These are phyloP conservation scores for Anthopleura sola DNA, from an alignment of 64 coral and sea anemone genomes.

Conservation along the genomic window DNA sequence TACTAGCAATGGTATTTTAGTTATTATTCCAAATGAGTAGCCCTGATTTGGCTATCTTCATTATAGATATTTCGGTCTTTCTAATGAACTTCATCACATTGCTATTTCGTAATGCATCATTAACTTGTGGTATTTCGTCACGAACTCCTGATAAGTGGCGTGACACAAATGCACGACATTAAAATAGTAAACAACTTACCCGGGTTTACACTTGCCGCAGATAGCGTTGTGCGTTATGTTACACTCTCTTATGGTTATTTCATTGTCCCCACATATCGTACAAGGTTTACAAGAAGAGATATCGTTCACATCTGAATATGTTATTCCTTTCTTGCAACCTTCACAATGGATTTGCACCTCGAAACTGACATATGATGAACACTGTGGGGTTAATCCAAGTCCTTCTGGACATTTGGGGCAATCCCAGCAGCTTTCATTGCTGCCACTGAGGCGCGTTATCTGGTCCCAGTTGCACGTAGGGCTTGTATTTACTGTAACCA, in stretches of 20 bases:
- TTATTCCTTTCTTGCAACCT: conserved; percentile 34
- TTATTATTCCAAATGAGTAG: background rate
- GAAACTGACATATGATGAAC: conserved; percentile 34
- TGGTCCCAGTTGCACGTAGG: conserved; percentile 55
- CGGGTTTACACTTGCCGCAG: conserved; percentile 68
- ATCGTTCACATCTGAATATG: conserved; percentile 48
- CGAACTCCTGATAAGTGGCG: background rate
- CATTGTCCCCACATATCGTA: conserved; percentile 56
- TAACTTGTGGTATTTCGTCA: background rate
- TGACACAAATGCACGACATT: background rate
- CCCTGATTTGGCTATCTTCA: background rate
- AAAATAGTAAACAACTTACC: conserved; percentile 35
- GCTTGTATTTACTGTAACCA: background rate
- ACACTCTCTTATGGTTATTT: conserved; percentile 56
- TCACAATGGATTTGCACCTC: conserved; percentile 34
- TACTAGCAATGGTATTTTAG: background rate
- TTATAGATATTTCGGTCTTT: too few species aligned
- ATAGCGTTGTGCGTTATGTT: conserved; percentile 53
- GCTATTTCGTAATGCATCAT: background rate
- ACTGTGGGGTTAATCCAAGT: conserved; percentile 60
- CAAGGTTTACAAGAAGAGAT: conserved; percentile 77
- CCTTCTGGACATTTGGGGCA: conserved; percentile 67
- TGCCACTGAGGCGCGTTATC: conserved; percentile 15
- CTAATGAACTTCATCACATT: background rate
- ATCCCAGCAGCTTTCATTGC: conserved; percentile 10